These are phyloP conservation scores for Matsumurasca onukii DNA, from an alignment of 1,140 invertebrate genomes.

Conservation along the genomic window DNA sequence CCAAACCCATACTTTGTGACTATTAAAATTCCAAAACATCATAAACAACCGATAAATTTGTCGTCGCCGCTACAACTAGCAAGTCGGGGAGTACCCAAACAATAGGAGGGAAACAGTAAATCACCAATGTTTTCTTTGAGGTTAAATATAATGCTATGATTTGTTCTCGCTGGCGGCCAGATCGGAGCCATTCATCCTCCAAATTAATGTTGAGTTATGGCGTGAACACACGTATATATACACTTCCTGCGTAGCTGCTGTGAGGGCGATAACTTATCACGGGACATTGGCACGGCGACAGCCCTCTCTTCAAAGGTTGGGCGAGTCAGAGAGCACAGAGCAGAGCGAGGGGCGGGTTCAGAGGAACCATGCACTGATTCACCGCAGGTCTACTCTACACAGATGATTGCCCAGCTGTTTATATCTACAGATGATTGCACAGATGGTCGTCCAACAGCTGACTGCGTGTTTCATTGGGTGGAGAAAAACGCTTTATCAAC, in stretches of 20 bases:
- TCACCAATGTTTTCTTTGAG: not conserved
- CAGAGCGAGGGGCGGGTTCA: too few species aligned
- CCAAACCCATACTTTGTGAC: too few species aligned
- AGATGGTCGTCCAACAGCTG: not conserved
- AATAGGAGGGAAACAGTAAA: not conserved
- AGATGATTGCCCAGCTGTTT: not conserved
- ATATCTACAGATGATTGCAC: not conserved
- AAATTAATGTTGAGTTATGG: constrained; percentile 1
- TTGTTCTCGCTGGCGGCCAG: not conserved
- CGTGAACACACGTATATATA: not conserved
- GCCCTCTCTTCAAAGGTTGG: not conserved
- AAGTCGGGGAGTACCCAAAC: too few species aligned
- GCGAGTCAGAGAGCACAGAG: not conserved
- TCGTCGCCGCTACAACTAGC: too few species aligned
- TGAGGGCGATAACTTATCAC: not conserved
- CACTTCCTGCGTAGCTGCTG: not conserved
- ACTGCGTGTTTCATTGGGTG: not conserved
- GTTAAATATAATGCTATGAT: not conserved
- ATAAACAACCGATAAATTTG: too few species aligned
- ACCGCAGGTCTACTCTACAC: not conserved
- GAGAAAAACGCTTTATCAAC: not conserved
- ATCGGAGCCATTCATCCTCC: not conserved
- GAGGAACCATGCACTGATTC: not conserved
- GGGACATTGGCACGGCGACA: not conserved
- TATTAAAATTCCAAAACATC: too few species aligned